Conservation (phyloP, 2,888 invertebrate species). For the Leucoptera coffeella region DNA sequence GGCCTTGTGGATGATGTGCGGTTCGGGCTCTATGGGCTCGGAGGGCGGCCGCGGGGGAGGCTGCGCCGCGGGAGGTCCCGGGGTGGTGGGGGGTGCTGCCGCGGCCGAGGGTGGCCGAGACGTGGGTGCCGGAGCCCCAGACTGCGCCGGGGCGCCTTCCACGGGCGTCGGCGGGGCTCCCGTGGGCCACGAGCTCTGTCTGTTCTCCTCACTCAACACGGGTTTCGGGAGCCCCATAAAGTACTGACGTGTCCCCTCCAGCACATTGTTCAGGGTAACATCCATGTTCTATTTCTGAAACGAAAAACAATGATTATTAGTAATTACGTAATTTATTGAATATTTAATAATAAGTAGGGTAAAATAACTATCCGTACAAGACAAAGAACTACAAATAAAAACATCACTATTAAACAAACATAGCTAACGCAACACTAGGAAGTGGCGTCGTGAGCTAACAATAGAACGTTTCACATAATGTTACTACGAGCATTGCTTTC, state of each 20-base stretch:
- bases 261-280: slow-evolving; percentile 68
- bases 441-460: too few relatives aligned
- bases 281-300: slow-evolving; percentile 55
- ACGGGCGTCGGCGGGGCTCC: slow-evolving; percentile 22
- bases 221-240: slow-evolving; percentile 71
- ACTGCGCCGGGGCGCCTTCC: slow-evolving; percentile 34
- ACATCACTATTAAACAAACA: too few relatives aligned
- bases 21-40: slow-evolving; percentile 44
- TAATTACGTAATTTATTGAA: not conserved
- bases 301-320: too few relatives aligned
- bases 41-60: slow-evolving; percentile 42
- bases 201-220: slow-evolving; percentile 28
- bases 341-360: not conserved
- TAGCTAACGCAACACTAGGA: too few relatives aligned
- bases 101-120: slow-evolving; percentile 47
- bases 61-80: slow-evolving; percentile 16
- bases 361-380: too few relatives aligned
- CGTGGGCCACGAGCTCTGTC: slow-evolving; percentile 27
- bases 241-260: slow-evolving; percentile 79
- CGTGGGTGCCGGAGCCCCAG: slow-evolving; percentile 33
- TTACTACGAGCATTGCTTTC: too few relatives aligned
- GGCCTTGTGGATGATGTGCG: slow-evolving; percentile 48
- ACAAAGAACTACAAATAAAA: too few relatives aligned
- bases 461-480: too few relatives aligned
- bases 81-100: slow-evolving; percentile 25